These are phyloP conservation scores for Exaiptasia diaphana DNA, from an alignment of 64 coral and sea anemone genomes.

Conservation along the genomic window DNA sequence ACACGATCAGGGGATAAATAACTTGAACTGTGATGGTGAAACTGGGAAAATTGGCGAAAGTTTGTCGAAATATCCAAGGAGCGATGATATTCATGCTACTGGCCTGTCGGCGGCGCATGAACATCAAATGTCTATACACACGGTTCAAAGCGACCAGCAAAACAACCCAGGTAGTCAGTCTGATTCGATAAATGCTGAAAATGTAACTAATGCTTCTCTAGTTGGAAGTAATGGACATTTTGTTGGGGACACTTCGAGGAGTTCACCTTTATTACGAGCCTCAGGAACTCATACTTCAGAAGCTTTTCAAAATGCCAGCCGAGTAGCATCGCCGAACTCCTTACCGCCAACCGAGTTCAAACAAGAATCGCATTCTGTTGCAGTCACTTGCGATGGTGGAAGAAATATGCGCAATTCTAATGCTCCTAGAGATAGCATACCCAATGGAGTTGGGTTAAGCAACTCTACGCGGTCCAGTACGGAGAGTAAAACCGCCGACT, in stretches of 20 bases:
- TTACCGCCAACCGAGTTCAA: constrained; percentile 70
- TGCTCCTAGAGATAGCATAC: constrained; percentile 35
- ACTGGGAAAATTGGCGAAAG: constrained; percentile 12
- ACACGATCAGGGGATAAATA: constrained; percentile 79
- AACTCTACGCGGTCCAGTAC: constrained; percentile 17
- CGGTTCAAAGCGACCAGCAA: constrained; percentile 28
- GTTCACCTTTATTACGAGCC: constrained; percentile 47
- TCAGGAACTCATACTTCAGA: constrained; percentile 31
- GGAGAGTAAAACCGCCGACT: constrained; percentile 22
- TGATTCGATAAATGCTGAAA: not conserved
- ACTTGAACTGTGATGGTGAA: constrained; percentile 11
- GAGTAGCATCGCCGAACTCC: constrained; percentile 36
- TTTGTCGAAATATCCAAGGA: constrained; percentile 14
- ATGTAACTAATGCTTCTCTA: not conserved
- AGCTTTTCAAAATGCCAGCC: constrained; percentile 11
- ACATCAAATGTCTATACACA: constrained; percentile 53
- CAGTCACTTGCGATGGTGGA: constrained; percentile 72
- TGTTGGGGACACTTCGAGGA: constrained; percentile 11
- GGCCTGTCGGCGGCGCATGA: constrained; percentile 16
- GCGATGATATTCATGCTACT: constrained; percentile 44
- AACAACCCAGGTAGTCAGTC: not conserved
- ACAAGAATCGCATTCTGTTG: constrained; percentile 57
- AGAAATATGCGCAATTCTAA: not conserved
- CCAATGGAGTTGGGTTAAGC: constrained; percentile 38
- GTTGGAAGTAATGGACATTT: constrained; percentile 11